A percentile compares a stretch with the other conserved stretches of the same genome.
Evolutionary conservation across 2,113 vertebrate species (phyloP).

Genomic region (Mormyrus lacerda): DNA sequence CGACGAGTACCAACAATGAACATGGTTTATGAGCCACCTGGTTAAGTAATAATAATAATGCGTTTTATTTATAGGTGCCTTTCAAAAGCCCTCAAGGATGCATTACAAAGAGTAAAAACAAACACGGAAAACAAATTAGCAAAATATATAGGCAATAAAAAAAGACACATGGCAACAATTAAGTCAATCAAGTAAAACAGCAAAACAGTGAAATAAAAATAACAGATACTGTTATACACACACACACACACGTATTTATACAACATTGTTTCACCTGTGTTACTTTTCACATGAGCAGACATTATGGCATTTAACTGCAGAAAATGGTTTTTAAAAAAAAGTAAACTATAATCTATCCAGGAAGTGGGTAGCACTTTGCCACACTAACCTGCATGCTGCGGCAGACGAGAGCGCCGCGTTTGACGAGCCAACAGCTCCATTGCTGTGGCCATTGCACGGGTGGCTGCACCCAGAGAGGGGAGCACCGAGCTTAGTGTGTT

Average conservation of each 20-base stretch:
- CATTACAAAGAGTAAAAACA: not conserved
- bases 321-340: not conserved
- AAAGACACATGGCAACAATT: not conserved
- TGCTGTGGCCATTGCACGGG: constrained; percentile 87
- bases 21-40: not conserved
- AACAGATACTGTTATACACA: not conserved
- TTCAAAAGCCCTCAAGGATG: not conserved
- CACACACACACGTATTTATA: not conserved
- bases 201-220: not conserved
- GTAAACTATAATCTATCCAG: not conserved
- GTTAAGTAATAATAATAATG: not conserved
- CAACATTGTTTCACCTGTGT: not conserved
- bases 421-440: constrained; percentile 63
- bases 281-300: not conserved
- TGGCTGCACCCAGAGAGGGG: constrained; percentile 78
- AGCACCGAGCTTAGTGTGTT: constrained; percentile 79
- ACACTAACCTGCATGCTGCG: constrained; percentile 77
- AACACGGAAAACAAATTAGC: not conserved
- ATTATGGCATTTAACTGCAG: not conserved
- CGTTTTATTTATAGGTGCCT: not conserved
- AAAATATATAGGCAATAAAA: not conserved
- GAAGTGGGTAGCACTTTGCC: not conserved
- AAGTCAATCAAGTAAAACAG: not conserved
- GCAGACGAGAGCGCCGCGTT: constrained; percentile 68
- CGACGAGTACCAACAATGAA: not conserved